Percentiles rank a stretch among this genome's conserved stretches.
phyloP scores from a whole-genome alignment of 1,140 invertebrate species.

The Drosophila mauritiana region DNA sequence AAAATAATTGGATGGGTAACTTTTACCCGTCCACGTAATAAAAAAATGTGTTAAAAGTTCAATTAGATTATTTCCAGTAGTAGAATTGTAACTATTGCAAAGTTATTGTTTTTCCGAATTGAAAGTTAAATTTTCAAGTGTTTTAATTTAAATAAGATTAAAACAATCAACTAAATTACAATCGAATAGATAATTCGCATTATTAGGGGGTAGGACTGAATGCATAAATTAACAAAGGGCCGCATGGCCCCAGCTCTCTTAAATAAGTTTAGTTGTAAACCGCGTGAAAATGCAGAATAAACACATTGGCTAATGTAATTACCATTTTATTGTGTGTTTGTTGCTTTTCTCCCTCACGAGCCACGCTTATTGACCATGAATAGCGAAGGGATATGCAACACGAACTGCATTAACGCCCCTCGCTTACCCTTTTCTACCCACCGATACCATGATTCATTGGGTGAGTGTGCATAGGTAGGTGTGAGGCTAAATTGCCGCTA shows the following conservation, averaged over 20 bases:
- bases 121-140: background rate
- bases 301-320: slow-evolving; percentile 58
- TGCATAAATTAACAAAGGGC: slow-evolving; percentile 49
- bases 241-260: background rate
- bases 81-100: too few relatives aligned
- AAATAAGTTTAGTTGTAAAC: slow-evolving; percentile 36
- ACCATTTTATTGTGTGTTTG: slow-evolving; percentile 7
- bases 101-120: too few relatives aligned
- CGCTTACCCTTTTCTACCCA: background rate
- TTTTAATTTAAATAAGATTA: slow-evolving; percentile 54
- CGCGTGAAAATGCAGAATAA: slow-evolving; percentile 62
- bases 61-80: background rate
- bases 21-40: background rate
- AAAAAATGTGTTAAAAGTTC: too few relatives aligned
- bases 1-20: background rate
- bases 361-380: slow-evolving; percentile 70
- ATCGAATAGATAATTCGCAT: slow-evolving; percentile 67
- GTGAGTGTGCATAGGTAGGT: slow-evolving; percentile 10
- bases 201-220: slow-evolving; percentile 51
- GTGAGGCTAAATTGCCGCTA: slow-evolving; percentile 58
- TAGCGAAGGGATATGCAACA: slow-evolving; percentile 70
- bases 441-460: slow-evolving; percentile 43
- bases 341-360: slow-evolving; percentile 19
- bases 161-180: slow-evolving; percentile 78
- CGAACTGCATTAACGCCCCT: slow-evolving; percentile 39